Percentiles rank a stretch among this genome's conserved stretches.
phyloP scores from a whole-genome alignment of 2,888 invertebrate species.

The Synanthedon myopaeformis region DNA sequence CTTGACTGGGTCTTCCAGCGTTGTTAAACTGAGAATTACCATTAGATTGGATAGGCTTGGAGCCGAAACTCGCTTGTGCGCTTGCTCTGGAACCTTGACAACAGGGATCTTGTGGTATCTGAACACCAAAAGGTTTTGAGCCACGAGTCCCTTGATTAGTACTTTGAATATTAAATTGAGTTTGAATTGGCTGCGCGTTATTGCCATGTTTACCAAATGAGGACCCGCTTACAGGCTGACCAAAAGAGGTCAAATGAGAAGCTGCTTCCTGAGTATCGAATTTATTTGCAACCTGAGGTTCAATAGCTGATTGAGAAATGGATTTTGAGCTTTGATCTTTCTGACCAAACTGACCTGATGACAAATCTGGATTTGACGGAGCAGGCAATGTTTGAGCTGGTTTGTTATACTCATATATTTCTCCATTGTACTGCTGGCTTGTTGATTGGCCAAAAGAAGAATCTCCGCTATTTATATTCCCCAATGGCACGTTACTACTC shows the following conservation, averaged over 20 bases:
- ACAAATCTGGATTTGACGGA: slow-evolving; percentile 9
- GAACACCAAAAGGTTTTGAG: not conserved
- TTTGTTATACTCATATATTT: slow-evolving; percentile 45
- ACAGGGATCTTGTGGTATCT: not conserved
- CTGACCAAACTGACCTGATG: slow-evolving; percentile 7
- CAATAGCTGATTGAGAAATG: not conserved
- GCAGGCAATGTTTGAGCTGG: slow-evolving; percentile 27
- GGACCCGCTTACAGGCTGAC: not conserved
- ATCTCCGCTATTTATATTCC: slow-evolving; percentile 8
- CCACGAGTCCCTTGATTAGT: not conserved
- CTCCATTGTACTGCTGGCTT: slow-evolving; percentile 24
- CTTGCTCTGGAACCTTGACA: not conserved
- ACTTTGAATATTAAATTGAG: not conserved
- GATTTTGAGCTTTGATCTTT: slow-evolving; percentile 1
- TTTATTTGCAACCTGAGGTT: not conserved
- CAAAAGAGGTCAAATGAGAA: not conserved
- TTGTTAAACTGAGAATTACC: not conserved
- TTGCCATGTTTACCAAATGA: not conserved
- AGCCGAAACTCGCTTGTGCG: slow-evolving; percentile 1
- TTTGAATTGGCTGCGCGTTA: not conserved
- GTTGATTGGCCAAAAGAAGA: slow-evolving; percentile 4
- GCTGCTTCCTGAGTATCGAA: slow-evolving; percentile 6
- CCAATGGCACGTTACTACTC: slow-evolving; percentile 1
- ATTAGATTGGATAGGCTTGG: not conserved
- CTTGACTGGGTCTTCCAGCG: not conserved